Base-by-base conservation (phyloP, 2,888 invertebrate species). In the Thereva unica region DNA sequence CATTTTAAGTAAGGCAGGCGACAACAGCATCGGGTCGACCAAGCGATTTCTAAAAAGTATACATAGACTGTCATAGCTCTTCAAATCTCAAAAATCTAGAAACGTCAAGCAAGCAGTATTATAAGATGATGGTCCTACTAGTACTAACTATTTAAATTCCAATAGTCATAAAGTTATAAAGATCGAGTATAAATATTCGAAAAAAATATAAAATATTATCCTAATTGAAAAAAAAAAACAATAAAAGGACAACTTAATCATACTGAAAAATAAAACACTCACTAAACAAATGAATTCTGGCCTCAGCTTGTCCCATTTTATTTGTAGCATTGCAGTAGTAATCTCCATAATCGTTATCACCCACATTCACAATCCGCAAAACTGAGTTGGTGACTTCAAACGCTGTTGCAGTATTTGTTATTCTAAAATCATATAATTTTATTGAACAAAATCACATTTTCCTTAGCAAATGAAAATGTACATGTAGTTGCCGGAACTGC, bases 281-380 rank as follows among this genome's bases (percentile, higher is more conserved):
- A 64, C 63, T 34, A 42, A 77, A 81, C 66, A 80, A 73, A 73
- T 79, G 75, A 66, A 80, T 73, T 57, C 77, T 76, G 44, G 78
- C 78, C 68, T 79, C 78, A 68, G 75, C 75, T 42, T 78, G 75
- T 10, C 81, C 80, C 70, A 80, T 69, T 72, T 79, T 80, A 63
- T 81, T 81, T 55, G 78, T 78, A 57, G 80, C 81, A 69, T 79
- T 78, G 72, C 80, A 81, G 41, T 74, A 78, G 61, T 78, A 81
- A 67, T 80, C 78, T 0, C 80, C 80, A 66, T 76, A 78, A 71
- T 81, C 78, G 50, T 73, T 70, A 54, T 74, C 76, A 63, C 75
- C 71, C 3, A 78, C 75, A 53, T 76, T 76, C 37, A 71, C 74
- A 49, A 80, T 76, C 67, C 76, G 76, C 67, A 81, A 69, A 44